Conservation (phyloP, 2,797 vertebrate species). For the Taeniopygia guttata region DNA sequence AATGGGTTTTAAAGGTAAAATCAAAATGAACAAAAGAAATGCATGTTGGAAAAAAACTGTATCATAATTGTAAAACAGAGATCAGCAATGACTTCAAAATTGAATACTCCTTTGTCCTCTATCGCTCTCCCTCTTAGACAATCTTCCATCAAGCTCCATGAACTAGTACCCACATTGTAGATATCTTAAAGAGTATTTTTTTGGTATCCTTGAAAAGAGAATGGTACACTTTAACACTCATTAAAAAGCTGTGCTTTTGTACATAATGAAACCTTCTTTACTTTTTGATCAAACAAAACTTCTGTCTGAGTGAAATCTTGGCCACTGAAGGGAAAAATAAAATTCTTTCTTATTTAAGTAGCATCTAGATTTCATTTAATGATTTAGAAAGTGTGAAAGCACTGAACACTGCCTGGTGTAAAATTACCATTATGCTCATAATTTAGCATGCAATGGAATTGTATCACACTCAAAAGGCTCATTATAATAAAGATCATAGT, state of each 20-base stretch:
- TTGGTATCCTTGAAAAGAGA: neutral
- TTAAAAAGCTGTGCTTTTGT: neutral
- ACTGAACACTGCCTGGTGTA: neutral
- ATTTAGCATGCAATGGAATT: neutral
- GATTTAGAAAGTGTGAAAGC: neutral
- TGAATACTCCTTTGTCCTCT: neutral
- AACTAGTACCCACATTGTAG: neutral
- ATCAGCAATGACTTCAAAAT: neutral
- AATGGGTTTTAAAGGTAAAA: neutral
- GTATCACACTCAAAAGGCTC: neutral
- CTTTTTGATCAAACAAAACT: neutral
- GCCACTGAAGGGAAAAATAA: neutral
- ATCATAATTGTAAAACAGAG: neutral
- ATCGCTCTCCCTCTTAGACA: neutral
- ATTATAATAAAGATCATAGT: conserved; percentile 27
- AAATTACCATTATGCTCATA: neutral
- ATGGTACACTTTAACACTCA: neutral
- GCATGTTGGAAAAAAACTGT: neutral
- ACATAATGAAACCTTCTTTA: neutral
- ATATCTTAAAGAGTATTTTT: neutral
- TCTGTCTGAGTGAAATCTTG: neutral
- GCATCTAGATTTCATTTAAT: neutral
- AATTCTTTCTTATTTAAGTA: neutral
- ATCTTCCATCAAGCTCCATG: neutral
- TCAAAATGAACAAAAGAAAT: neutral